Percentiles rank a stretch among this genome's conserved stretches.
These are phyloP conservation scores for Drosophila ochracea DNA, from an alignment of 2,888 invertebrate genomes.

Conservation along the genomic window DNA sequence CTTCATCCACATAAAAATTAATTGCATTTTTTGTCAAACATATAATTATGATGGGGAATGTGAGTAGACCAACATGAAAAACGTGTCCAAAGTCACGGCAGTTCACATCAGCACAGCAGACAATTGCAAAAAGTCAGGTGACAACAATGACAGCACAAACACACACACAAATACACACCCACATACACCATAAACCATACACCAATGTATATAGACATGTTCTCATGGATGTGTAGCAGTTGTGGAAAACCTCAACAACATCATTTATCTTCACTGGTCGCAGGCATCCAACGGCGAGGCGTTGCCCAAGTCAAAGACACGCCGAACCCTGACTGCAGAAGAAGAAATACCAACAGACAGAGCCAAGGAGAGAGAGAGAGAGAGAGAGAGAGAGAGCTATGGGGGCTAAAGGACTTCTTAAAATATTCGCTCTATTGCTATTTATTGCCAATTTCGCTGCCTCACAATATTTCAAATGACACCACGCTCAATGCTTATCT, in stretches of 20 bases:
- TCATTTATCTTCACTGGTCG: constrained; percentile 71
- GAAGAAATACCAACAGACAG: constrained; percentile 1
- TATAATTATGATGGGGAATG: constrained; percentile 66
- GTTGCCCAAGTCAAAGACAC: constrained; percentile 36
- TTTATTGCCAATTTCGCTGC: constrained; percentile 66
- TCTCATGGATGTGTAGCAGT: constrained; percentile 13
- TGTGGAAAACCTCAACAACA: constrained; percentile 57
- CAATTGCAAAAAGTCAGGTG: constrained; percentile 65
- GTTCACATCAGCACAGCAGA: constrained; percentile 33
- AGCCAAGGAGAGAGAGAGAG: background rate
- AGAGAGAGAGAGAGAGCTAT: background rate
- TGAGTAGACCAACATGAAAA: constrained; percentile 13
- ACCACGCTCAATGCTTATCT: constrained; percentile 22
- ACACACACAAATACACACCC: constrained; percentile 6
- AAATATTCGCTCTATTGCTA: constrained; percentile 55
- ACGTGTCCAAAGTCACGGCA: constrained; percentile 44
- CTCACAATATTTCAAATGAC: constrained; percentile 37
- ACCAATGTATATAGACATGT: constrained; percentile 1
- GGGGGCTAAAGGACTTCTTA: constrained; percentile 18
- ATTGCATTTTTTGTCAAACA: constrained; percentile 59
- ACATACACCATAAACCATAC: constrained; percentile 12
- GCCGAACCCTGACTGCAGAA: background rate
- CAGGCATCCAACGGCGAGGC: constrained; percentile 33
- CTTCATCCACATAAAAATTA: constrained; percentile 69
- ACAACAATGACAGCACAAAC: constrained; percentile 35